These are phyloP conservation scores for Blera fallax DNA, from an alignment of 2,888 invertebrate genomes.

Conservation along the genomic window DNA sequence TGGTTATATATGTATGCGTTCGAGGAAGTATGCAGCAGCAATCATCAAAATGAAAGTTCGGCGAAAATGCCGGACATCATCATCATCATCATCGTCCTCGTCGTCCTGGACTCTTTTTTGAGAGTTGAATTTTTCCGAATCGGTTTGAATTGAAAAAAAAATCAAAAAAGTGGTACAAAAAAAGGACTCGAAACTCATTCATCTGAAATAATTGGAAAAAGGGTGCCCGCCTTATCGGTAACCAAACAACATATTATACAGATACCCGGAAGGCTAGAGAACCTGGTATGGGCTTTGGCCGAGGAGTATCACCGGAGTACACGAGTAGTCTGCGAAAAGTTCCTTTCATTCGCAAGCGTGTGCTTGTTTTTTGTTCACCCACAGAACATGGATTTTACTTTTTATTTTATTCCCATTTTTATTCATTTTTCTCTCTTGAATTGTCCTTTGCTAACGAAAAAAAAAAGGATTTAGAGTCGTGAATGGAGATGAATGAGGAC, in stretches of 20 bases:
- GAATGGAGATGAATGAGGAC: background rate
- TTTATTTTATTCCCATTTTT: conserved; percentile 6
- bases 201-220: conserved; percentile 77
- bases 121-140: conserved; percentile 20
- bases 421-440: conserved; percentile 46
- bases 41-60: conserved; percentile 68
- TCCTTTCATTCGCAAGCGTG: conserved; percentile 14
- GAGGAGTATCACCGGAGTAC: background rate
- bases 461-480: conserved; percentile 27
- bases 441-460: conserved; percentile 23
- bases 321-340: conserved; percentile 18
- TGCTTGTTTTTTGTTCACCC: background rate
- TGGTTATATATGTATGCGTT: background rate
- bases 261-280: conserved; percentile 46
- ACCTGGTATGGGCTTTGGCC: background rate
- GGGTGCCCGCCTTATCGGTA: conserved; percentile 74
- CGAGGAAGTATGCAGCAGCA: conserved; percentile 57
- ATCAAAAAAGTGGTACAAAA: conserved; percentile 41
- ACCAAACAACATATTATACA: conserved; percentile 74
- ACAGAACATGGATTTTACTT: background rate
- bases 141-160: conserved; percentile 32
- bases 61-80: conserved; percentile 64
- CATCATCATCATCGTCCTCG: conserved; percentile 11
- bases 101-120: conserved; percentile 13
- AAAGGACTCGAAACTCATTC: conserved; percentile 75